Percentiles rank a stretch among this genome's conserved stretches.
Evolutionary conservation across 2,888 invertebrate genomes (phyloP).

Genomic region (Slavum lentiscoides): DNA sequence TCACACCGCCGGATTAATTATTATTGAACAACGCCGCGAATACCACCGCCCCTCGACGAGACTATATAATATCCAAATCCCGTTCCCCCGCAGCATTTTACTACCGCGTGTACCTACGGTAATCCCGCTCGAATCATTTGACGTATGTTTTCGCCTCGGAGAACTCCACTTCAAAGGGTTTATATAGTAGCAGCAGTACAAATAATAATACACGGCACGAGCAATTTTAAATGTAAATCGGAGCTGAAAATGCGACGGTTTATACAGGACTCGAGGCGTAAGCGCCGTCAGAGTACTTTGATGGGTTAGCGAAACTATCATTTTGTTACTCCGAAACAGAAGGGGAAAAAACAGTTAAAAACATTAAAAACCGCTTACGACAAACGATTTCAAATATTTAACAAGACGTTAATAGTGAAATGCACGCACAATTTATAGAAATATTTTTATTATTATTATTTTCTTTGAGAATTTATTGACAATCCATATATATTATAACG

Average conservation of each 20-base stretch:
- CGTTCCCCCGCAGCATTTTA: too few relatives aligned
- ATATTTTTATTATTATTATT: too few relatives aligned
- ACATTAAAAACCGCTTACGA: too few relatives aligned
- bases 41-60: not conserved
- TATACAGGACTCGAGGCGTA: not conserved
- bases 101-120: not conserved
- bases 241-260: not conserved
- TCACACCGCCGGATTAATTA: conserved; percentile 25
- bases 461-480: too few relatives aligned
- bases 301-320: too few relatives aligned
- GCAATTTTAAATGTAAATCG: not conserved
- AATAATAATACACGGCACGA: not conserved
- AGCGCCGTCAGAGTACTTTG: too few relatives aligned
- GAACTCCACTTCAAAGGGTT: conserved; percentile 23
- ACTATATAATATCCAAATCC: not conserved
- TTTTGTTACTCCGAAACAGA: too few relatives aligned
- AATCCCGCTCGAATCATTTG: not conserved
- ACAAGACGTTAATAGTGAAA: too few relatives aligned
- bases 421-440: too few relatives aligned
- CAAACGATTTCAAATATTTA: too few relatives aligned
- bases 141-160: not conserved
- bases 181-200: not conserved
- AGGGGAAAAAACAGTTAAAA: too few relatives aligned
- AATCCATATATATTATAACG: too few relatives aligned
- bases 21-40: conserved; percentile 26